These are phyloP conservation scores for Dromiciops gliroides DNA, from an alignment of 2,113 vertebrate genomes.

Conservation along the genomic window DNA sequence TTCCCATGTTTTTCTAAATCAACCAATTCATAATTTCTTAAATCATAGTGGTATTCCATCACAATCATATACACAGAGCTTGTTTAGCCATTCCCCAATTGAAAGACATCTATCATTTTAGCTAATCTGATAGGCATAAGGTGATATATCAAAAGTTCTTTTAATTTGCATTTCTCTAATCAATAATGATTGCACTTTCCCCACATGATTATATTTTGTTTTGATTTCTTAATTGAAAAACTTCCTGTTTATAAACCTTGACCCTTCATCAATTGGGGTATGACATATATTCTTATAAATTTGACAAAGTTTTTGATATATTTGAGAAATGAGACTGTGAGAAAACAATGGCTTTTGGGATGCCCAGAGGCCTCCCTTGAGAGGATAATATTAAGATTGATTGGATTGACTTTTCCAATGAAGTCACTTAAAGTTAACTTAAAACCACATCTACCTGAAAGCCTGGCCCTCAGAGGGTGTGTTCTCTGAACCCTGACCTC, in stretches of 20 bases:
- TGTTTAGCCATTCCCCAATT: background rate
- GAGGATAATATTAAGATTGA: no score
- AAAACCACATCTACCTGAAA: no score
- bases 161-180: background rate
- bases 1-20: background rate
- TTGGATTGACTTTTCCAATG: no score
- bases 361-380: no score
- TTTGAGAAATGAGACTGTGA: background rate
- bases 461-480: no score
- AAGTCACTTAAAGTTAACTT: no score
- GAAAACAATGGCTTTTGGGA: no score
- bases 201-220: background rate
- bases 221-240: background rate
- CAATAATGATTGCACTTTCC: background rate
- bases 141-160: background rate
- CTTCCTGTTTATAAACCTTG: background rate
- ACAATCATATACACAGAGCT: background rate
- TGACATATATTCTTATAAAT: background rate
- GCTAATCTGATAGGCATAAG: background rate
- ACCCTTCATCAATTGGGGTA: background rate
- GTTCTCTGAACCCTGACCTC: no score
- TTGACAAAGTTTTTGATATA: background rate
- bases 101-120: background rate
- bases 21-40: background rate
- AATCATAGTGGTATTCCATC: background rate